These are phyloP conservation scores for Nothobranchius furzeri DNA, from an alignment of 2,113 vertebrate genomes.

Conservation along the genomic window DNA sequence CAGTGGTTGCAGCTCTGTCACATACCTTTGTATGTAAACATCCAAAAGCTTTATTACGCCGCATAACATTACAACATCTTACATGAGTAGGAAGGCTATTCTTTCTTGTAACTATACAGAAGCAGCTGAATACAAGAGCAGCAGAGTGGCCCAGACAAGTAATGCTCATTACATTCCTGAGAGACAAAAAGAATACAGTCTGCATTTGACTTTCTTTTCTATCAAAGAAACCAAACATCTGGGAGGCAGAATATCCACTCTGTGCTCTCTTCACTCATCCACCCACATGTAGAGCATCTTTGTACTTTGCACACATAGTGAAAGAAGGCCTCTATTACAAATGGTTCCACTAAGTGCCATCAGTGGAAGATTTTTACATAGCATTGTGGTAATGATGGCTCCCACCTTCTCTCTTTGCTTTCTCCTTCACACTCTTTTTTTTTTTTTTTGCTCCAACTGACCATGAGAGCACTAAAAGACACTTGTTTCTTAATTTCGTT, in stretches of 20 bases:
- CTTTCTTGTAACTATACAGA: background rate
- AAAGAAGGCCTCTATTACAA: slow-evolving; percentile 73
- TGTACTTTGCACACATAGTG: slow-evolving; percentile 49
- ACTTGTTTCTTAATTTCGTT: slow-evolving; percentile 66
- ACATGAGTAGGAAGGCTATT: background rate
- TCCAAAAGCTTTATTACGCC: too few relatives aligned
- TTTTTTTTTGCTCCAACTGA: slow-evolving; percentile 39
- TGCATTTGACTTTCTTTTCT: slow-evolving; percentile 38
- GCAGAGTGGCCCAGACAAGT: slow-evolving; percentile 12
- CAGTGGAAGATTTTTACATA: slow-evolving; percentile 69
- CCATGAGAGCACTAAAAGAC: slow-evolving; percentile 68
- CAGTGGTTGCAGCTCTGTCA: too few relatives aligned
- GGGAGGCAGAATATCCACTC: slow-evolving; percentile 49
- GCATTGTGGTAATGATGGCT: slow-evolving; percentile 70
- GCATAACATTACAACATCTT: background rate
- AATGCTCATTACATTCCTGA: slow-evolving; percentile 22
- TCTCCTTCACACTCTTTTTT: slow-evolving; percentile 46
- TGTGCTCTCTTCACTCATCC: slow-evolving; percentile 36
- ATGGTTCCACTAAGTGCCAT: slow-evolving; percentile 76
- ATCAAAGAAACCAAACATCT: slow-evolving; percentile 47
- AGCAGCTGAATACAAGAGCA: slow-evolving; percentile 1
- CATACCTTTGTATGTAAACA: too few relatives aligned
- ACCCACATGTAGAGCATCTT: slow-evolving; percentile 52
- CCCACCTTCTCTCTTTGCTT: slow-evolving; percentile 49
- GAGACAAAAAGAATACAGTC: slow-evolving; percentile 13